phyloP scores from a whole-genome alignment of 2,113 vertebrate species.

The Melanerpes formicivorus region DNA sequence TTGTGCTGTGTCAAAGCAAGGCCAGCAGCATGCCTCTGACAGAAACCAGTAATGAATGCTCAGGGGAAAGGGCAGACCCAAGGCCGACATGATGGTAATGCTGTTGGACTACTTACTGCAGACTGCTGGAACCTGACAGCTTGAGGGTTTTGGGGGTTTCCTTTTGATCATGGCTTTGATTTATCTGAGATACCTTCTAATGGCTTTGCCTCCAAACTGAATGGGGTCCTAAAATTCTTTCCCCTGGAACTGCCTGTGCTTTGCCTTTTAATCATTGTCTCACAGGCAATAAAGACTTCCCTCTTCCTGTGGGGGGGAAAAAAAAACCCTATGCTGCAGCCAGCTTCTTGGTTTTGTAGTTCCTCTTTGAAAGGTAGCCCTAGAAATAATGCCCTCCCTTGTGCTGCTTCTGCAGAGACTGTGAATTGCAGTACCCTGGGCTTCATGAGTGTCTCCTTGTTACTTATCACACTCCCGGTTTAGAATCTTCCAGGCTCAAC shows the following conservation, averaged over 20 bases:
- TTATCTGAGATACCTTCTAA: background rate
- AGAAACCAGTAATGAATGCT: background rate
- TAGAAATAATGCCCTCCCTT: background rate
- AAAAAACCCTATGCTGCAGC: background rate
- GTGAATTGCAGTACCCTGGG: background rate
- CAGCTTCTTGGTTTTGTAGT: background rate
- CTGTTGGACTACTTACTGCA: background rate
- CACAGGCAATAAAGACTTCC: background rate
- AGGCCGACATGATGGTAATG: background rate
- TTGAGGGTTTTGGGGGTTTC: background rate
- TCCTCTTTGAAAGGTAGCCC: background rate
- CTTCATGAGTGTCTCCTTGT: background rate
- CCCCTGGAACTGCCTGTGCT: background rate
- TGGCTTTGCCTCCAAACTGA: background rate
- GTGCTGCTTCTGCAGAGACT: background rate
- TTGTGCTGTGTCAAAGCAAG: background rate
- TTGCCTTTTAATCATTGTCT: background rate
- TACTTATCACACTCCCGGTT: background rate
- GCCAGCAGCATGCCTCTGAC: background rate
- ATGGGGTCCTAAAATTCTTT: background rate
- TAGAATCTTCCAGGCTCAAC: background rate
- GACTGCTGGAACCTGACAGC: background rate
- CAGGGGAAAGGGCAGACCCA: background rate
- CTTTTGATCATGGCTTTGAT: background rate
- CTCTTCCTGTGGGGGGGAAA: background rate